Conservation (phyloP, 2,888 invertebrate species). For the Xestia xanthographa region DNA sequence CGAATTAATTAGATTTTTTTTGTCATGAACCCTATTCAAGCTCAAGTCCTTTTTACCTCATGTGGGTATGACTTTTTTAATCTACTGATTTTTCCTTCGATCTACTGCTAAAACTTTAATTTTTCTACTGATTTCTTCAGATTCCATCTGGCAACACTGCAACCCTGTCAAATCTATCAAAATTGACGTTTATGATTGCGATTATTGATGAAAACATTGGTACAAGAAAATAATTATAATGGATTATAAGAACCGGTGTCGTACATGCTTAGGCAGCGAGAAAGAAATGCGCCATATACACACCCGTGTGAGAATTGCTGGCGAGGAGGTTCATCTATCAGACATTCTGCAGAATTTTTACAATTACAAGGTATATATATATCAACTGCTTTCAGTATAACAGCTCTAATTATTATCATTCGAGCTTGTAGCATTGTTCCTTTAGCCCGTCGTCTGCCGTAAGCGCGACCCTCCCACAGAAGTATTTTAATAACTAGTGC, state of each 20-base stretch:
- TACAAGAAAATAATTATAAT: conserved; percentile 63
- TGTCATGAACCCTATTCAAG: too few species aligned
- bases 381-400: background rate
- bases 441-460: background rate
- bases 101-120: too few species aligned
- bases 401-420: background rate
- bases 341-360: conserved; percentile 85
- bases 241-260: conserved; percentile 81
- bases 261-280: conserved; percentile 82
- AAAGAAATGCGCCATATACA: conserved; percentile 84
- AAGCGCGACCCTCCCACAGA: background rate
- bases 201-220: too few species aligned
- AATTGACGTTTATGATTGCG: too few species aligned
- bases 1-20: too few species aligned
- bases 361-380: conserved; percentile 79
- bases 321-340: conserved; percentile 79
- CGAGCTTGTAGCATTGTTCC: background rate
- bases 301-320: conserved; percentile 78
- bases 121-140: too few species aligned
- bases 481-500: background rate
- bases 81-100: too few species aligned
- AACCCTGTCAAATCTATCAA: too few species aligned
- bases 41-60: too few species aligned
- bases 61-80: too few species aligned
- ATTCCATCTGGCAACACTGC: too few species aligned